phyloP scores from a whole-genome alignment of 2,888 invertebrate species.

The Eupithecia tripunctaria region DNA sequence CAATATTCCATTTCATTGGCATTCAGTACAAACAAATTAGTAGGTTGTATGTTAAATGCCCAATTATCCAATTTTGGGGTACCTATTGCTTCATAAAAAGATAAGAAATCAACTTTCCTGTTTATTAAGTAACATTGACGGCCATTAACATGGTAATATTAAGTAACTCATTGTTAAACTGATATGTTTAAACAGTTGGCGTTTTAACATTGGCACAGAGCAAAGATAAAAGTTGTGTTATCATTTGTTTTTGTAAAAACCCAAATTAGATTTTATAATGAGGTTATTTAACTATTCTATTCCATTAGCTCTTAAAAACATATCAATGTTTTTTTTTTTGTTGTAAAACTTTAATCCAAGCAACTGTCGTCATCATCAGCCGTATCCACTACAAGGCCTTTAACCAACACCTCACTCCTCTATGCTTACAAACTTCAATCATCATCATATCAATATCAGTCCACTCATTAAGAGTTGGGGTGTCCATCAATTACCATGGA shows the following conservation, averaged over 20 bases:
- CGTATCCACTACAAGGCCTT: too few species aligned
- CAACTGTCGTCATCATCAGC: too few species aligned
- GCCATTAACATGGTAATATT: slow-evolving; percentile 18
- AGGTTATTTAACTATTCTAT: background rate
- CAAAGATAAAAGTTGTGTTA: background rate
- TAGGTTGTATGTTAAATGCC: background rate
- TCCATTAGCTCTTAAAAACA: background rate
- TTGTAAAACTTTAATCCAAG: too few species aligned
- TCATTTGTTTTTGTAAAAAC: background rate
- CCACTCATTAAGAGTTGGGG: too few species aligned
- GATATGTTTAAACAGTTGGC: slow-evolving; percentile 2
- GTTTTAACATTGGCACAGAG: background rate
- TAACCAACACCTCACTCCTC: too few species aligned
- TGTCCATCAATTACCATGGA: too few species aligned
- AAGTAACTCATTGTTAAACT: slow-evolving; percentile 20
- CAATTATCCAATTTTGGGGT: background rate
- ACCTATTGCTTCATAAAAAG: background rate
- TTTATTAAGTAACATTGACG: background rate
- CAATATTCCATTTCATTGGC: background rate
- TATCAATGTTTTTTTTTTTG: background rate
- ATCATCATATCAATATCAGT: too few species aligned
- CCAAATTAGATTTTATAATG: background rate
- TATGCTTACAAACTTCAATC: too few species aligned
- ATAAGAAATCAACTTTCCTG: background rate
- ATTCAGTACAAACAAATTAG: background rate